phyloP scores from a whole-genome alignment of 2,113 vertebrate species.

The Thermophis baileyi region DNA sequence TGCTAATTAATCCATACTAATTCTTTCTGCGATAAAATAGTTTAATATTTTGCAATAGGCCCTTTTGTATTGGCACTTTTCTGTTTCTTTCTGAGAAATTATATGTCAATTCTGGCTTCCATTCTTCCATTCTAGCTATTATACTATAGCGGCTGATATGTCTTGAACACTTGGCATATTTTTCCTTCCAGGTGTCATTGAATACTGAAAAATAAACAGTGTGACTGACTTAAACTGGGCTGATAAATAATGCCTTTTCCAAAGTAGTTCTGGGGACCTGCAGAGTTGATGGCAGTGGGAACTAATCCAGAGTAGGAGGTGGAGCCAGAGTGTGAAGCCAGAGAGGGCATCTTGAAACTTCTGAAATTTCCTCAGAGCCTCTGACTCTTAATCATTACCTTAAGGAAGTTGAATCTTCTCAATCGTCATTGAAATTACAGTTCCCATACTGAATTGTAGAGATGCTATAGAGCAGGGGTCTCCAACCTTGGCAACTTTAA shows the following conservation, averaged over 20 bases:
- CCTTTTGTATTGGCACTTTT: neutral
- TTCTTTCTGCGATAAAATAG: neutral
- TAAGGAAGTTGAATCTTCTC: neutral
- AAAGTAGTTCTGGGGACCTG: neutral
- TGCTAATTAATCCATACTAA: neutral
- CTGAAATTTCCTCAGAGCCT: neutral
- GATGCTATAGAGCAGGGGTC: neutral
- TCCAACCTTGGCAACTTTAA: too few relatives aligned
- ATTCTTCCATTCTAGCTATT: neutral
- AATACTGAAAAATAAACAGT: neutral
- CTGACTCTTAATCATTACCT: neutral
- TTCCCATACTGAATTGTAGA: neutral
- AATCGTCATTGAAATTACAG: neutral
- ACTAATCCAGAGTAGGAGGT: neutral
- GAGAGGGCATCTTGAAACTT: neutral
- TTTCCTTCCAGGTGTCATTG: neutral
- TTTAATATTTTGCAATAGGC: neutral
- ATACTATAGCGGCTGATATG: neutral
- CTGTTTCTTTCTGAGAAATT: neutral
- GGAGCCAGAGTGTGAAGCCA: neutral
- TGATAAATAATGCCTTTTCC: neutral
- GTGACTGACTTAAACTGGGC: neutral
- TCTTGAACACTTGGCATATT: neutral
- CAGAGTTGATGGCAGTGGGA: neutral
- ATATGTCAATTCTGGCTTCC: neutral